Base-by-base conservation (phyloP, 1,140 invertebrate species). In the Arctopsyche grandis region DNA sequence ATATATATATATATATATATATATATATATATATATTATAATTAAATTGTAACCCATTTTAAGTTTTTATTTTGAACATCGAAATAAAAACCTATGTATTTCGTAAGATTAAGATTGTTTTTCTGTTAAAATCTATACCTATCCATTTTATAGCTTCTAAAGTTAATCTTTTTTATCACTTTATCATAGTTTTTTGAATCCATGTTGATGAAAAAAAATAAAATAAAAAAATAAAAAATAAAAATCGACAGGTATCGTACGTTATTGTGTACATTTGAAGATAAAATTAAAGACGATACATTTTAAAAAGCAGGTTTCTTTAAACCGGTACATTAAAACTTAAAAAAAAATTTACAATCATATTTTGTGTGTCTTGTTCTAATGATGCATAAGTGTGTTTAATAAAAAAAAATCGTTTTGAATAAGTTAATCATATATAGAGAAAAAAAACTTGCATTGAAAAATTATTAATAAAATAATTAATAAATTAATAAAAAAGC, bases 261-360 rank as follows among this genome's bases (percentile, higher is more conserved):
- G 29, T 38, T 38, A 38, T 38, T 38, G 29, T 38, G 29, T 38
- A 38, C 29, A 38, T 38, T 38, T 69, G 24, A 43, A 69, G n/a
- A 21, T 24, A 24, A 14, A 14, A 43, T 38, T 29, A 69, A 14
- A 69, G 5, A 69, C 16, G 21, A 69, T 69, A 69, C 22, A 21
- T 69, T 38, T 38, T 4, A 38, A 38, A 38, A 38, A 7, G 7
- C 24, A 26, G 12, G 38, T 14, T 69, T 38, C 22, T 43, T 69
- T 38, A 38, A 38, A 38, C 29, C 29, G 29, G 29, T 38, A 38
- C 29, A n/a, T n/a, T n/a, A 38, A 38, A 38, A 69, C 26, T 69
- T 29, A 69, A 38, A 66, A 66, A 66, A 69, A 26, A 38, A 26
- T 69, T 38, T 69, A 69, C 66, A 69, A 38, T 38, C 66, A 69